Evolutionary conservation across 2,113 vertebrate species (phyloP), one percentile per base, ranked within the genome.

Genomic region (Tragelaphus scriptus): DNA sequence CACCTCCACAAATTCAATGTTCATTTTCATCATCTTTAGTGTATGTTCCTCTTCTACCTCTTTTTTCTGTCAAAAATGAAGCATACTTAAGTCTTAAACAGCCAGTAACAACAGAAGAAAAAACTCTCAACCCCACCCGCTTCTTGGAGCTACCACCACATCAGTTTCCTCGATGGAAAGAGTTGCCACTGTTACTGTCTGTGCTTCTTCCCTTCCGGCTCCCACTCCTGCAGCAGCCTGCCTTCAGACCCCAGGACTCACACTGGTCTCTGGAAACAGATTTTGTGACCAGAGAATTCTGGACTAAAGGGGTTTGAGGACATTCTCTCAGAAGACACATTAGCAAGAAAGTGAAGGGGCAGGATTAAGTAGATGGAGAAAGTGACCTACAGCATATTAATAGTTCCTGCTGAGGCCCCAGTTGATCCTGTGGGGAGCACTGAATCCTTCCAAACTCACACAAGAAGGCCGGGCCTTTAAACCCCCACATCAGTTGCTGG

Each of bases 121-220:
- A 91, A 85, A 1, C 13, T 36, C n/a, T 63, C n/a, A 47, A 59
- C 7, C 26, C n/a, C 10, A 12, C 16, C 16, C 19, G n/a, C 14
- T 56, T 85, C 90, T 63, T 82, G 1, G 40, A 68, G 7, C n/a
- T 25, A 6, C 53, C 19, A 63, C 15, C 53, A 3, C 5, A 2
- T 1, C n/a, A n/a, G 51, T 84, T 19, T 40, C 25, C 17, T 92
- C 49, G 23, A 58, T 7, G 63, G 30, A 53, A 36, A 47, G 55
- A 21, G 32, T 28, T 56, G 5, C n/a, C 19, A 5, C 14, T 44
- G 13, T 36, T 19, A 23, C 58, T 36, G 4, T 36, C 44, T 61
- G 23, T 3, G 21, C 32, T 21, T 40, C 5, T 3, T 21, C 17
- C 10, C 5, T 14, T 26, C 2, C 6, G 5, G 25, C 6, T 77